Conservation (phyloP, 2,113 vertebrate species). For the Cathartes aura region DNA sequence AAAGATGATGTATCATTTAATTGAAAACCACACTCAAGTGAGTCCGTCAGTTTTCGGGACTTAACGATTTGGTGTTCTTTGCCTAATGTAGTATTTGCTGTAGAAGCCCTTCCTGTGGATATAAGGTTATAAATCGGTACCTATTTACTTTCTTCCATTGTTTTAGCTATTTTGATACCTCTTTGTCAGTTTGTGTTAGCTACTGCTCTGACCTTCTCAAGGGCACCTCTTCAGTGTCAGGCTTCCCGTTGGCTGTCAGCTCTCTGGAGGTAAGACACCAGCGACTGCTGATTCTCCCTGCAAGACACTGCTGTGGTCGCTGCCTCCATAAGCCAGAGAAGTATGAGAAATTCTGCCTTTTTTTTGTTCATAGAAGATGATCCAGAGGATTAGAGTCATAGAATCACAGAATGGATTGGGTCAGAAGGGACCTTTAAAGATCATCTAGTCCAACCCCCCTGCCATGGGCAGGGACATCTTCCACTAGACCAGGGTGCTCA, state of each 20-base stretch:
- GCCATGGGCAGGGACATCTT: neutral
- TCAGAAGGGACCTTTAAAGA: neutral
- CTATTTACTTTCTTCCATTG: neutral
- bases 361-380: neutral
- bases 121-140: neutral
- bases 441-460: neutral
- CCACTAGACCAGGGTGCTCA: no score
- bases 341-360: neutral
- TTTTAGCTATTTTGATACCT: neutral
- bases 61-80: neutral
- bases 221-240: neutral
- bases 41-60: neutral
- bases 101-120: neutral
- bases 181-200: neutral
- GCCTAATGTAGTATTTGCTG: neutral
- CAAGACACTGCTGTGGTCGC: rapidly evolving
- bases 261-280: neutral
- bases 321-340: neutral
- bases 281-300: neutral
- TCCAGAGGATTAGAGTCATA: neutral
- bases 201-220: neutral
- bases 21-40: neutral
- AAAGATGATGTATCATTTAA: neutral
- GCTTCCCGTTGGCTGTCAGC: neutral
- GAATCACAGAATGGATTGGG: neutral